A percentile compares a stretch with the other conserved stretches of the same genome.
These are phyloP conservation scores for Typhlomys cinereus DNA, from an alignment of 2,113 vertebrate genomes.

Conservation along the genomic window DNA sequence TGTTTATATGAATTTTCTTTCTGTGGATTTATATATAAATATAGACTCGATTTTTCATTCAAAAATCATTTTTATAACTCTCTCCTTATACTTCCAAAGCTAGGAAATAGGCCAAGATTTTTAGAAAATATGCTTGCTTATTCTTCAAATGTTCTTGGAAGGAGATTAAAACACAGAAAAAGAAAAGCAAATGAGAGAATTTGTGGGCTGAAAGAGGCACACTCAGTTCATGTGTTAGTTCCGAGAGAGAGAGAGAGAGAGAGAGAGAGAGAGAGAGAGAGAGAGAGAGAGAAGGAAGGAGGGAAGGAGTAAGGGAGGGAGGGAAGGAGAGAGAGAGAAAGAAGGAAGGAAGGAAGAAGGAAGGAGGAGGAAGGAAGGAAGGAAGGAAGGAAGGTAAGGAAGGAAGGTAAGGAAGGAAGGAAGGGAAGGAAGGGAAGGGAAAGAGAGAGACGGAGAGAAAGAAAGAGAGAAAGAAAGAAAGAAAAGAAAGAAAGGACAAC, in stretches of 20 bases:
- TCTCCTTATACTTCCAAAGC: slow-evolving; percentile 17
- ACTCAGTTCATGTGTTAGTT: slow-evolving; percentile 19
- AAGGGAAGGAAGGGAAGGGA: neutral
- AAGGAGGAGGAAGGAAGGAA: too few species aligned
- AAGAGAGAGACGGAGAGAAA: neutral
- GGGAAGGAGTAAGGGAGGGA: neutral
- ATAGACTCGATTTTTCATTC: slow-evolving; percentile 56
- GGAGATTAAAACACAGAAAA: slow-evolving; percentile 64
- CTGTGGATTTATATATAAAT: slow-evolving; percentile 56
- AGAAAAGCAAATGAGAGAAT: slow-evolving; percentile 62
- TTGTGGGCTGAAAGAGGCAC: slow-evolving; percentile 26
- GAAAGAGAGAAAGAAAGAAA: accelerated
- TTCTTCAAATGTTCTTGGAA: slow-evolving; percentile 66
- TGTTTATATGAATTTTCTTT: slow-evolving; percentile 54
- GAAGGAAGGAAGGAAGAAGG: neutral
- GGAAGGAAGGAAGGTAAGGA: neutral
- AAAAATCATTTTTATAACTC: slow-evolving; percentile 51
- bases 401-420: accelerated
- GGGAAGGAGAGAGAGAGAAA: accelerated
- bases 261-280: accelerated
- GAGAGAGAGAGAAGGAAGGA: neutral
- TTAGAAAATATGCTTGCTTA: slow-evolving; percentile 60
- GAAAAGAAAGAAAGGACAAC: neutral
- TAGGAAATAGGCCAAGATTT: slow-evolving; percentile 68
- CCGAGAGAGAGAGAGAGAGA: slow-evolving; percentile 16